phyloP scores from a whole-genome alignment of 2,888 invertebrate genomes.

The Pycnomerus fuliginosus region DNA sequence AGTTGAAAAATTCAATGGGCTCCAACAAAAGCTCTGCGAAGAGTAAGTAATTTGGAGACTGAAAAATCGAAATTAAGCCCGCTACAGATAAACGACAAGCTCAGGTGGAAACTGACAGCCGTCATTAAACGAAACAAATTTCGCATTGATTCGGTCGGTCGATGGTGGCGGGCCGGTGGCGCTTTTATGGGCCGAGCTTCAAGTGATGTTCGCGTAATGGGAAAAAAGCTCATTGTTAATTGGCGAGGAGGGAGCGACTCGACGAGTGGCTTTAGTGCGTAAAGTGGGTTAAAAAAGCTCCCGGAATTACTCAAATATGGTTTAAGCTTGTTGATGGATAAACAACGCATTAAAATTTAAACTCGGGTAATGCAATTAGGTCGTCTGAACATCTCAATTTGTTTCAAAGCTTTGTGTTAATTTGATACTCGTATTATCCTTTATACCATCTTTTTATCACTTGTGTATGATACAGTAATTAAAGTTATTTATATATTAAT shows the following conservation, averaged over 20 bases:
- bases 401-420: too few species aligned
- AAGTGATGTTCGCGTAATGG: conserved; percentile 25
- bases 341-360: conserved; percentile 14
- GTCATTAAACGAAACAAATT: neutral
- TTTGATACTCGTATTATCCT: too few species aligned
- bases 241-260: conserved; percentile 34
- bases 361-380: conserved; percentile 6
- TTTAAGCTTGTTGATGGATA: conserved; percentile 15
- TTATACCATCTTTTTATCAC: too few species aligned
- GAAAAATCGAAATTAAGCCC: conserved; percentile 6
- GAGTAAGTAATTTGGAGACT: conserved; percentile 8
- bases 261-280: too few species aligned
- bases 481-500: too few species aligned
- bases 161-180: too few species aligned
- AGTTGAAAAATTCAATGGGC: conserved; percentile 14
- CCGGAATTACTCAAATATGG: conserved; percentile 22
- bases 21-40: conserved; percentile 12
- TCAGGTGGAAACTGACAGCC: conserved; percentile 8
- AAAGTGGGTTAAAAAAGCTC: conserved; percentile 27
- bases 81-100: conserved; percentile 6
- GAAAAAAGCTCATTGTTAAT: conserved; percentile 38
- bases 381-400: too few species aligned
- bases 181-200: conserved; percentile 24
- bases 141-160: too few species aligned
- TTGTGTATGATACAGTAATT: too few species aligned